Conservation (phyloP, 2,797 vertebrate species). For the Sitta carolinensis region DNA sequence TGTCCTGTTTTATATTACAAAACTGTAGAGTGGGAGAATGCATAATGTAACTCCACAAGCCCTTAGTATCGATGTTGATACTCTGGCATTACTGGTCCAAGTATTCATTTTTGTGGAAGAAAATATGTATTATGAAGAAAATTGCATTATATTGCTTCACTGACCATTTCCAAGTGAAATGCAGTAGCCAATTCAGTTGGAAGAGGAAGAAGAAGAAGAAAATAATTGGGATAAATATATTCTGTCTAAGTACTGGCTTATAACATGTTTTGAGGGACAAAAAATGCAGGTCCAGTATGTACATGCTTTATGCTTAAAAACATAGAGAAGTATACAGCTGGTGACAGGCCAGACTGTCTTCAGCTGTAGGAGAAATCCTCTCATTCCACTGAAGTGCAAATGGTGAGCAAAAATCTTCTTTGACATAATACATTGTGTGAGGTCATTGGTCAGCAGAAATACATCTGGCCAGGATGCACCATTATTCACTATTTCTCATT, state of each 20-base stretch:
- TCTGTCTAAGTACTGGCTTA: not conserved
- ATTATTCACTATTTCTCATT: not conserved
- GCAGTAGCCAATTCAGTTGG: not conserved
- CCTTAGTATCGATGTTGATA: not conserved
- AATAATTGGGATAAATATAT: not conserved
- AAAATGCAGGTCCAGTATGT: accelerated
- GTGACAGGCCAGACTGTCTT: not conserved
- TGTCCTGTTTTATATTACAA: not conserved
- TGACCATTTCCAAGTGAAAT: not conserved
- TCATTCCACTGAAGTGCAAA: not conserved
- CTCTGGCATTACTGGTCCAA: not conserved
- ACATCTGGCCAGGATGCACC: not conserved
- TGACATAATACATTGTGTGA: not conserved
- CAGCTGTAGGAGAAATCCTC: not conserved
- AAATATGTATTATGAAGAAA: not conserved
- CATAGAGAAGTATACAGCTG: not conserved
- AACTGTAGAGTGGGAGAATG: not conserved
- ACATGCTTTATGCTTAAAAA: not conserved
- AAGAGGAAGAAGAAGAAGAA: not conserved
- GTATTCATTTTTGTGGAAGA: not conserved
- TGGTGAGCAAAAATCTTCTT: not conserved
- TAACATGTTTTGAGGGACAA: not conserved
- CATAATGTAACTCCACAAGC: not conserved
- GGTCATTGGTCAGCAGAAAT: not conserved
- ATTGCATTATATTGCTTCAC: not conserved